phyloP scores from a whole-genome alignment of 2,797 vertebrate genomes.

The Glyptemys insculpta region DNA sequence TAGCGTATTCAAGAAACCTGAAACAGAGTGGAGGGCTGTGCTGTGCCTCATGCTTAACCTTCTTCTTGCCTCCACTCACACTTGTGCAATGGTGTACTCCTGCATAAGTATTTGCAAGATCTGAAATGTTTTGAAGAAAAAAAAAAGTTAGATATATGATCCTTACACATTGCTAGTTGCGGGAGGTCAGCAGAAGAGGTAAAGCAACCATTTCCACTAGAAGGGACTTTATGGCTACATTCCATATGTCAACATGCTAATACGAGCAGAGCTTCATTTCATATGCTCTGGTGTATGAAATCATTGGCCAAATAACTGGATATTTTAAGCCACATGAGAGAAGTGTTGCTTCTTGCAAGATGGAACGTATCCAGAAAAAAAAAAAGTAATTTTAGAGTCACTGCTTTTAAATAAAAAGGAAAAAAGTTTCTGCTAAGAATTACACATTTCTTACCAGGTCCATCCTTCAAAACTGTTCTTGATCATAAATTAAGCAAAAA shows the following conservation, averaged over 20 bases:
- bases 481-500: neutral
- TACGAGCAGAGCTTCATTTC: conserved; percentile 37
- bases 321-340: conserved; percentile 59
- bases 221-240: neutral
- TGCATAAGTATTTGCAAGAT: neutral
- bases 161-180: neutral
- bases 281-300: conserved; percentile 18
- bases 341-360: conserved; percentile 18
- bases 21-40: neutral
- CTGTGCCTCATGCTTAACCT: neutral
- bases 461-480: neutral
- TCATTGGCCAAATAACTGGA: conserved; percentile 42
- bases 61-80: neutral
- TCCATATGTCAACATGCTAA: neutral
- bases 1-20: neutral
- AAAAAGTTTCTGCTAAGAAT: neutral
- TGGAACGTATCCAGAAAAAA: neutral
- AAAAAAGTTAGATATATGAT: neutral
- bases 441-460: neutral
- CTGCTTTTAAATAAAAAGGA: neutral
- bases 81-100: accelerated
- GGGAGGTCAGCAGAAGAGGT: too few relatives aligned
- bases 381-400: neutral
- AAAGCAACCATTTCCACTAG: too few relatives aligned
- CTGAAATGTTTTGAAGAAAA: neutral